Base-by-base conservation (phyloP, 2,888 invertebrate species). In the Eurytoma californica region DNA sequence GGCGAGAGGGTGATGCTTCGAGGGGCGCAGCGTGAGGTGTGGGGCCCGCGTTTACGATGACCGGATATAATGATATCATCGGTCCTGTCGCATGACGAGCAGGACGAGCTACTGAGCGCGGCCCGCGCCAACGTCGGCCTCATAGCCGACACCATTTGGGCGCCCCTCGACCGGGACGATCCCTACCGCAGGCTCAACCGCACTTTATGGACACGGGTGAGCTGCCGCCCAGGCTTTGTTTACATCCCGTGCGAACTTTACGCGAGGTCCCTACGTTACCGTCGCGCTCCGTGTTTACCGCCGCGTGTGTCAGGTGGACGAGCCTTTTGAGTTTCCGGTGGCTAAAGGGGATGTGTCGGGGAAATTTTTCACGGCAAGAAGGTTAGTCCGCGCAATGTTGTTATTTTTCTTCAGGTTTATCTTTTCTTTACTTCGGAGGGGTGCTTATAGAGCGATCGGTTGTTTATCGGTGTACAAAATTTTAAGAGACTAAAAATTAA, bases 51-150 rank as follows among this genome's bases (percentile, higher is more conserved):
- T 7, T 39, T 39, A 39, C 39, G 39, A 79, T 79, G 81, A 74
- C 30, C 53, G 74, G 18, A 74, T 81, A 79, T 79, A 79, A 81
- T 81, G 81, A 28, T 76, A 67, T 72, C 80, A 30, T 66, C 79
- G 70, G 47, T 68, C 72, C 79, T 70, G 63, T 79, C 81, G 79
- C 73, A 77, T 72, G 81, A 81, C 77, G 77, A 79, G 18, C 73
- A 72, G 70, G 73, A 79, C 51, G 81, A 79, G 68, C 67, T 70
- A 39, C 30, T 79, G 53, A 81, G 55, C 80, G 86, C 85, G 85
- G 88, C 89, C 28, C 87, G 87, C 86, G 88, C 88, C 57, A 90
- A 89, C 83, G 86, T 90, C 74, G 85, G 84, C 80, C 82, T 90
- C 77, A 86, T 87, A 69, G 90, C 88, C 58, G 87, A 89, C 82